These are phyloP conservation scores for Polyploca ridens DNA, from an alignment of 2,888 invertebrate genomes.

Conservation along the genomic window DNA sequence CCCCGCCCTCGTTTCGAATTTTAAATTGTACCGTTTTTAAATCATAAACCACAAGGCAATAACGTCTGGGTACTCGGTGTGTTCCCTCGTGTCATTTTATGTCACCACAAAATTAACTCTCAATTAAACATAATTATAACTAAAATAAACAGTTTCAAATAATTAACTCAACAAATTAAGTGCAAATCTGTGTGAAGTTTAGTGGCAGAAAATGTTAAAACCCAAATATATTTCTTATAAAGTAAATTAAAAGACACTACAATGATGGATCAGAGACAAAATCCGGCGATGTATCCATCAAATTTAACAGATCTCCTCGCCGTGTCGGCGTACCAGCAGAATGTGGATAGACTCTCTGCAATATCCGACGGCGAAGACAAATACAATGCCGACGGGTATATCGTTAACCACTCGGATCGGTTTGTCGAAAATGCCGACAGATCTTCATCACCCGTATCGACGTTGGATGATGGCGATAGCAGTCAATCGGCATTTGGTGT, in stretches of 20 bases:
- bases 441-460: conserved; percentile 68
- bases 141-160: neutral
- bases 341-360: conserved; percentile 55
- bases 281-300: conserved; percentile 58
- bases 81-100: conserved; percentile 50
- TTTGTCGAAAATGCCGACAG: conserved; percentile 54
- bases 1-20: conserved; percentile 69
- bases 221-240: conserved; percentile 30
- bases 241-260: conserved; percentile 38
- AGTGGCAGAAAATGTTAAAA: conserved; percentile 12
- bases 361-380: conserved; percentile 58
- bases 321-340: conserved; percentile 68
- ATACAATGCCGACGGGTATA: conserved; percentile 43
- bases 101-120: neutral
- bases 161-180: conserved; percentile 32
- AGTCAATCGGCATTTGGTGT: conserved; percentile 73
- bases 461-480: conserved; percentile 70
- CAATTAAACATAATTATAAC: conserved; percentile 5
- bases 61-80: conserved; percentile 49
- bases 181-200: conserved; percentile 4
- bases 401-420: conserved; percentile 43
- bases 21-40: conserved; percentile 66
- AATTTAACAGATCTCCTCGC: conserved; percentile 69
- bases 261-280: conserved; percentile 73
- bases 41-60: conserved; percentile 68